A percentile compares a stretch with the other conserved stretches of the same genome.
Evolutionary conservation across 2,888 invertebrate genomes (phyloP).

Genomic region (Julus scandinavius): DNA sequence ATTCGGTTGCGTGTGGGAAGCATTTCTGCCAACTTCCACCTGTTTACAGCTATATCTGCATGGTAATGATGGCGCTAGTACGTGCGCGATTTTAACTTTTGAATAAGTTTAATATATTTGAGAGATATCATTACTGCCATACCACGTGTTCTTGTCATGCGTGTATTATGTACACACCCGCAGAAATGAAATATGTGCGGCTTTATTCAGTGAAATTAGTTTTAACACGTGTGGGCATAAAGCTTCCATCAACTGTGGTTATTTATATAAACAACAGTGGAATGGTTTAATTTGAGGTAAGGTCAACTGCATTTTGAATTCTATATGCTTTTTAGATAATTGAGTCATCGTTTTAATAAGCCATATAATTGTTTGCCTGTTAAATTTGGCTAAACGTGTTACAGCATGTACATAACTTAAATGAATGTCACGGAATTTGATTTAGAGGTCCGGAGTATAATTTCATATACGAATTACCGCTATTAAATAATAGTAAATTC

Average conservation of each 20-base stretch:
- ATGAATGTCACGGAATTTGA: too few relatives aligned
- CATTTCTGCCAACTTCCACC: neutral
- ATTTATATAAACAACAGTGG: neutral
- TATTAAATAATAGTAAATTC: too few relatives aligned
- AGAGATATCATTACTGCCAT: neutral
- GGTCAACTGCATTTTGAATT: neutral
- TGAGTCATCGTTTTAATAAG: too few relatives aligned
- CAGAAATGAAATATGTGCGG: neutral
- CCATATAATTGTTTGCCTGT: too few relatives aligned
- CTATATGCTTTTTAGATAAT: too few relatives aligned
- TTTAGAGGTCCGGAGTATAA: too few relatives aligned
- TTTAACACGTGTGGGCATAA: neutral
- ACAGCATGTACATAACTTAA: too few relatives aligned
- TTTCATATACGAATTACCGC: too few relatives aligned
- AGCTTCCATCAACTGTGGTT: neutral
- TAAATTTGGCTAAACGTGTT: too few relatives aligned
- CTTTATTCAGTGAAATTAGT: neutral
- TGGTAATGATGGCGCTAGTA: neutral
- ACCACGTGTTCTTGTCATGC: neutral
- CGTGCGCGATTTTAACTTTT: neutral
- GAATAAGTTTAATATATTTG: neutral
- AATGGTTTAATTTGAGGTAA: neutral
- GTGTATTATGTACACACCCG: neutral
- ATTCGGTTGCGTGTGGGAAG: constrained; percentile 7
- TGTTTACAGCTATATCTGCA: neutral